Evolutionary conservation across 2,113 vertebrate species (phyloP), one percentile per base, ranked within the genome.

Genomic region (Limnothrissa miodon): DNA sequence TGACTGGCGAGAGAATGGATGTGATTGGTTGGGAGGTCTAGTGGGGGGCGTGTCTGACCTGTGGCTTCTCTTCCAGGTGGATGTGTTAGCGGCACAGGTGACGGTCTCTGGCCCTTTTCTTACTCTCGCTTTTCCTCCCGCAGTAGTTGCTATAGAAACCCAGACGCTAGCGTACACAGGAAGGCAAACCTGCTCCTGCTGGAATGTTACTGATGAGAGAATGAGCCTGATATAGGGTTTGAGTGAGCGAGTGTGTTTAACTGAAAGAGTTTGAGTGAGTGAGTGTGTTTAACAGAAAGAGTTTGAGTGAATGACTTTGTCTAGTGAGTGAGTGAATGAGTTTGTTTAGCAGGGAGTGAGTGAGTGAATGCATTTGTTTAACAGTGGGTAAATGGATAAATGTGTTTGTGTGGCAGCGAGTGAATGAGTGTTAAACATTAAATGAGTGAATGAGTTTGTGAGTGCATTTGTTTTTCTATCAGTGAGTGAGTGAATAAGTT

Each of bases 61-160:
- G 88, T 96, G 93, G 92, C 92, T 96, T 96, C 93, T 94, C 91
- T 96, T 96, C 81, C 95, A 96, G 96, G 95, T 96, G 94, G 95
- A 96, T 96, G 95, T 93, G 90, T 94, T 95, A 92, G 93, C 95
- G 89, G 93, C 94, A 90, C 93, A 96, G 95, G 93, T 96, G 94
- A 96, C 81, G 92, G 91, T 93, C 92, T 96, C 92, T 95, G 94
- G 90, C 89, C 87, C 89, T 88, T 93, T 95, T 93, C 92, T 92
- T 93, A 86, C 90, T 85, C 89, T 85, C 88, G 88, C 87, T 90
- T 87, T 88, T 85, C 87, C 88, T 91, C 92, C 90, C 93, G 86
- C 88, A 87, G 91, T 83, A 91, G 91, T 89, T 86, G 85, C 89
- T 89, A 85, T 89, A 88, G 82, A 89, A 39, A 74, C 29, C 29